Base-by-base conservation (phyloP, 2,113 vertebrate genomes). In the Chamaea fasciata region DNA sequence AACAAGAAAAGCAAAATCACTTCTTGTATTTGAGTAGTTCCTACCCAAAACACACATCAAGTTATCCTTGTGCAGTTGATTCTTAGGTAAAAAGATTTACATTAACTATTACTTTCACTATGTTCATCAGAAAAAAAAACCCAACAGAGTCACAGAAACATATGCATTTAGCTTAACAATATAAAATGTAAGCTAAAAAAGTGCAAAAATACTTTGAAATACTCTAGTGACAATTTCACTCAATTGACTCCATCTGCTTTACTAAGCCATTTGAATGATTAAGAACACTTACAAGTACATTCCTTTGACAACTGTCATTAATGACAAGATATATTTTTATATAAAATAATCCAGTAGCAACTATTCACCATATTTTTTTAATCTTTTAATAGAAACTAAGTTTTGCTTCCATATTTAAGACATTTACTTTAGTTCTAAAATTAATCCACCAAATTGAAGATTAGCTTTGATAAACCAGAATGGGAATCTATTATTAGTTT, bases 1-100 rank as follows among this genome's bases (percentile, higher is more conserved):
- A 94, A 44, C 57, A 87, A 75, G 44, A 89, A 94, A 94, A 90
- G 65, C 35, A 93, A 94, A 89, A 78, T 59, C 63, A 77, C 41
- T 87, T 84, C 24, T 75, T 4, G 2, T 55, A 83, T 65, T 73
- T 73, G 17, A 82, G 21, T 31, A 67, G 76, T 46, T 91, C 41
- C 26, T 67, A 30, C 62, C 30, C 22, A 31, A 81, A 94, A 64
- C 4, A 31, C 9, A 35, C 6, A 20, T 39, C 19, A 59, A 83
- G 13, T 87, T 83, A 74, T 52, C 55, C 68, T 77, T 59, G 11
- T 6, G 28, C 23, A 86, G 64, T 0, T 50, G 27, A 65, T 59
- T 69, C 18, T 62, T 52, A 75, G 5, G 17, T 50, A 28, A 90
- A 79, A 52, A 46, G 21, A 74, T 21, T 78, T 28, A 21, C 28